Evolutionary conservation across 2,888 invertebrate genomes (phyloP), one percentile per base, ranked within the genome.

Genomic region (Yponomeuta plumbellus): DNA sequence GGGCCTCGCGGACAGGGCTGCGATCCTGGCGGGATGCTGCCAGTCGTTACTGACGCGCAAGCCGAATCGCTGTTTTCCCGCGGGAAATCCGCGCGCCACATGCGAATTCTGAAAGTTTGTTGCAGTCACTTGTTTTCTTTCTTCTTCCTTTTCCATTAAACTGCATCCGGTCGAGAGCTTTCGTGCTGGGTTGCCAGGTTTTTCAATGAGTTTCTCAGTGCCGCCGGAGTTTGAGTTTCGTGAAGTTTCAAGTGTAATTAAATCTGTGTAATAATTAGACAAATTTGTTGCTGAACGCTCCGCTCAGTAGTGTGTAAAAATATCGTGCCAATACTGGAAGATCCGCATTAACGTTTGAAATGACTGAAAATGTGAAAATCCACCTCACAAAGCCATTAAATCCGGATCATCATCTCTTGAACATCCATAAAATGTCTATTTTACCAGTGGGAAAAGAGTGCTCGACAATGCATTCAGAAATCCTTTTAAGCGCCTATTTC

Each of bases 71-170:
- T 26, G 26, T 11, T 26, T 26, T 61, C 61, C 61, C 61, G 61
- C 26, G 34, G 61, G 2, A 61, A 26, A 26, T n/a, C 17, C 34
- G 61, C 61, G 61, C 61, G 61, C 58, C 21, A n/a, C 13, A 23
- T 59, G 23, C 59, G 59, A 59, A 59, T 22, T 22, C 13, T 21
- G 59, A 59, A 59, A 59, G 59, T 59, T 59, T 59, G 21, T 22
- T 13, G 23, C 59, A 13, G 59, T 59, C 10, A 52, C 13, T 23
- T 59, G 11, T 23, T 59, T 20, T 59, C 21, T 59, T 59, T 59
- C 21, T 21, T 21, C 22, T 5, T 11, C 11, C 59, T 6, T n/a
- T 21, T 57, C 21, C 11, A 21, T 4, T 22, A 13, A 23, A 21
- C 59, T 1, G 59, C 23, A 13, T 59, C 21, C 22, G 59, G 23